Percentiles rank a stretch among this genome's conserved stretches.
Evolutionary conservation across 1,140 invertebrate species (phyloP).

Genomic region (Goniozus legneri): DNA sequence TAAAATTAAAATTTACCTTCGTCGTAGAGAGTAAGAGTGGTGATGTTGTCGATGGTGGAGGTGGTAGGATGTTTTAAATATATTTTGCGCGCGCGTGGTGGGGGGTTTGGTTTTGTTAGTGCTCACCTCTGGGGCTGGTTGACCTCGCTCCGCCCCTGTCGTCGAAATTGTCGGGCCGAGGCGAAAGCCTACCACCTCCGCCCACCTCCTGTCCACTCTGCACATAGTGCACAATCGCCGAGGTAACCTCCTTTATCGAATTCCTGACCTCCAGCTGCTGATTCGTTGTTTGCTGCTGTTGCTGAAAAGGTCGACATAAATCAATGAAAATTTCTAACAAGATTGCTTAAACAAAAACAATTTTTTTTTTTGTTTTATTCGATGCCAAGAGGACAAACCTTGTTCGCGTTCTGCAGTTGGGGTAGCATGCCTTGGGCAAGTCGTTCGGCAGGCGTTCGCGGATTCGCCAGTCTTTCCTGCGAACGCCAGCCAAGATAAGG

Average conservation of each 20-base stretch:
- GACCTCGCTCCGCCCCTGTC: constrained; percentile 50
- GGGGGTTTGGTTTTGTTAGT: constrained; percentile 38
- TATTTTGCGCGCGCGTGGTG: constrained; percentile 32
- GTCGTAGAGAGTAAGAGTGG: constrained; percentile 46
- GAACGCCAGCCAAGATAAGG: constrained; percentile 88
- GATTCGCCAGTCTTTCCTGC: constrained; percentile 73
- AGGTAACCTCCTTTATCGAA: constrained; percentile 88
- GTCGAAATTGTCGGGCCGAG: constrained; percentile 48
- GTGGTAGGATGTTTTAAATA: constrained; percentile 42
- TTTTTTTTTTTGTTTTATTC: neutral
- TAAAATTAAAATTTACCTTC: constrained; percentile 51
- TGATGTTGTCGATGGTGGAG: constrained; percentile 37
- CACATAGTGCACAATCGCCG: constrained; percentile 89
- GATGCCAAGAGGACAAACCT: constrained; percentile 40
- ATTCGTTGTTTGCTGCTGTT: constrained; percentile 41
- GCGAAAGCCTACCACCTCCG: constrained; percentile 44
- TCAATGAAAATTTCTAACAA: neutral
- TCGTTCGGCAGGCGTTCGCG: constrained; percentile 80
- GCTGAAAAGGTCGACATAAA: constrained; percentile 23
- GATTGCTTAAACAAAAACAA: neutral
- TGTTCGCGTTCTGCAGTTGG: constrained; percentile 49
- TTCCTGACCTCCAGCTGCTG: constrained; percentile 78
- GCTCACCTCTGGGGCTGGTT: constrained; percentile 55
- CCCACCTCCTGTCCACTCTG: constrained; percentile 64
- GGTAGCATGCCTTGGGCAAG: constrained; percentile 56